Percentiles rank a stretch among this genome's conserved stretches.
These are phyloP conservation scores for Umimayanthus kanabou DNA, from an alignment of 92 coral and sea anemone species.

Conservation along the genomic window DNA sequence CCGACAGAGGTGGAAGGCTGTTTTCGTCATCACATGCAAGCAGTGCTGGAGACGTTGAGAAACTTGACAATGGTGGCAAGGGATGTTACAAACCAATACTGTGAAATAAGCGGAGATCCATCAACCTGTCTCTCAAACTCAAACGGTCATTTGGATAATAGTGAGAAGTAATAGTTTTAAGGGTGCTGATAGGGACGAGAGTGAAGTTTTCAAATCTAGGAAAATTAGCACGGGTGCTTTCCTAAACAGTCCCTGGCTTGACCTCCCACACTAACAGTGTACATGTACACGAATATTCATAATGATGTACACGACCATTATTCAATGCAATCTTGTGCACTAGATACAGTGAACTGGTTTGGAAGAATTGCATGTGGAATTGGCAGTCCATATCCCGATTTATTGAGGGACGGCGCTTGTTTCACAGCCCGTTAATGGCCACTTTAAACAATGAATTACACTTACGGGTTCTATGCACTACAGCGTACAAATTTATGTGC, in stretches of 20 bases:
- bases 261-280: background rate
- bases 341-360: background rate
- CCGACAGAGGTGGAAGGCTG: background rate
- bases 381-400: too few relatives aligned
- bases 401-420: too few relatives aligned
- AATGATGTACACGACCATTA: too few relatives aligned
- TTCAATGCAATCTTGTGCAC: too few relatives aligned
- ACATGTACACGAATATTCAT: too few relatives aligned
- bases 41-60: slow-evolving; percentile 1
- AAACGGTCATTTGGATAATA: background rate
- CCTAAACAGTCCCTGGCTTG: background rate
- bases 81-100: slow-evolving; percentile 7
- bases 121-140: background rate
- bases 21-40: slow-evolving; percentile 17
- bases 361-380: background rate
- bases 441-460: too few relatives aligned
- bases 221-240: background rate
- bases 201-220: background rate
- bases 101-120: slow-evolving; percentile 20
- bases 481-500: too few relatives aligned
- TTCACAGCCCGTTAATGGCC: too few relatives aligned
- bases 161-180: background rate
- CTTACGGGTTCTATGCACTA: too few relatives aligned
- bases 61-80: background rate
- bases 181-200: background rate